These are phyloP conservation scores for Elaeidobius kamerunicus DNA, from an alignment of 2,888 invertebrate genomes.

Conservation along the genomic window DNA sequence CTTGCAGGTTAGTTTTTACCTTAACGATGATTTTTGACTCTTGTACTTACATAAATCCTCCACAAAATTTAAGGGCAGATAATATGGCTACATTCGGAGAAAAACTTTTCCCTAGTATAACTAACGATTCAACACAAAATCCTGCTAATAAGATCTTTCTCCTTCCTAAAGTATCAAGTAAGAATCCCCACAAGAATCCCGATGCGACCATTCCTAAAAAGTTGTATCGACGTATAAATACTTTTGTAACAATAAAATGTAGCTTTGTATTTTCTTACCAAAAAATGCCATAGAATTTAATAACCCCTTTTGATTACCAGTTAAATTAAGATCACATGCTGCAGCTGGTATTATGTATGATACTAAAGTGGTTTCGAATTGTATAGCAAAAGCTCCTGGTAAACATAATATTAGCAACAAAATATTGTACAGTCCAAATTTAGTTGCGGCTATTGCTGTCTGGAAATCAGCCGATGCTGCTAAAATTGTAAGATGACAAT, in stretches of 20 bases:
- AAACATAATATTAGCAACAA: slow-evolving; percentile 57
- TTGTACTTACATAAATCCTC: slow-evolving; percentile 66
- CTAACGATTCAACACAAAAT: slow-evolving; percentile 59
- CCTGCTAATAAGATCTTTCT: slow-evolving; percentile 64
- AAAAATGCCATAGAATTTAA: slow-evolving; percentile 67
- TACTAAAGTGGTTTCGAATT: slow-evolving; percentile 66
- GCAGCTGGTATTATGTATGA: slow-evolving; percentile 70
- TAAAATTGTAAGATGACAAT: no score
- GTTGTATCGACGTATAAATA: neutral
- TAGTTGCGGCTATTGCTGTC: slow-evolving; percentile 64
- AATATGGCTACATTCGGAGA: slow-evolving; percentile 64
- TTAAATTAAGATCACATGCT: slow-evolving; percentile 66
- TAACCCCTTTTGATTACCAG: slow-evolving; percentile 64
- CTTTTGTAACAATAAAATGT: neutral
- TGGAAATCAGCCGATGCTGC: slow-evolving; percentile 62
- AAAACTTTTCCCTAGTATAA: slow-evolving; percentile 60
- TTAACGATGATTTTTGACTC: no score
- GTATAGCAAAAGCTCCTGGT: slow-evolving; percentile 61
- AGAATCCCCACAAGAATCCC: slow-evolving; percentile 71
- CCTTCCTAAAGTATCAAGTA: slow-evolving; percentile 70
- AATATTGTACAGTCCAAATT: slow-evolving; percentile 69
- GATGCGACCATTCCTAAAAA: slow-evolving; percentile 61
- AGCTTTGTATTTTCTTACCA: slow-evolving; percentile 51
- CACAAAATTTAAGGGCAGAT: slow-evolving; percentile 64
- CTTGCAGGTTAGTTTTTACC: no score